phyloP scores from a whole-genome alignment of 1,140 invertebrate genomes.

The Paralvinella palmiformis region DNA sequence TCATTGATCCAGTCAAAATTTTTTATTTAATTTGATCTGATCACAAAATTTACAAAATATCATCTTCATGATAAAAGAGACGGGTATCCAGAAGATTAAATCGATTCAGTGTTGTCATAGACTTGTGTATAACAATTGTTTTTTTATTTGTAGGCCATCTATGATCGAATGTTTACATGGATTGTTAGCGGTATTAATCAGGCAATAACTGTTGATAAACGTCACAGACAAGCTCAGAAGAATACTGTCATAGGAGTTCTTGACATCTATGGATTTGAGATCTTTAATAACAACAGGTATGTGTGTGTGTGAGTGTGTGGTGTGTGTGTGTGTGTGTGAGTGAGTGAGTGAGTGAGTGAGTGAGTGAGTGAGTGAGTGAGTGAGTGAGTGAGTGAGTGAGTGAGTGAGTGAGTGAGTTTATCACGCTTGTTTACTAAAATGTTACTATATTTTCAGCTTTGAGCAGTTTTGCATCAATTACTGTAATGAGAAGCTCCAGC shows the following conservation, averaged over 20 bases:
- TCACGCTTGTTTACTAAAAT: background rate
- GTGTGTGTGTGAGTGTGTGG: no score
- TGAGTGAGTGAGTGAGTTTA: background rate
- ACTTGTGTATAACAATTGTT: background rate
- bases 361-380: conserved; percentile 9
- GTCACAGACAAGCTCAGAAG: conserved; percentile 19
- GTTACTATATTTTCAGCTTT: conserved; percentile 57
- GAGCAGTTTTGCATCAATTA: conserved; percentile 97
- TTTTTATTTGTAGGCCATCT: conserved; percentile 47
- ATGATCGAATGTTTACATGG: conserved; percentile 83
- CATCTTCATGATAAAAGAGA: no score
- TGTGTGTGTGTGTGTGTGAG: no score
- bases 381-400: conserved; percentile 2
- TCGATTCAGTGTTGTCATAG: no score
- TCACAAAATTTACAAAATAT: no score
- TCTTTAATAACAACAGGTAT: conserved; percentile 89
- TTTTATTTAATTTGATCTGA: no score
- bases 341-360: no score
- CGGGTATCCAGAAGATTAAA: no score
- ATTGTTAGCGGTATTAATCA: conserved; percentile 66
- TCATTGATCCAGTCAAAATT: no score
- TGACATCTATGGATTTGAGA: conserved; percentile 97
- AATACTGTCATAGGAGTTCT: conserved; percentile 81
- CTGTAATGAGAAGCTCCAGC: conserved; percentile 94
- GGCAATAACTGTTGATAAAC: conserved; percentile 59